Percentiles rank a stretch among this genome's conserved stretches.
Evolutionary conservation across 2,888 invertebrate genomes (phyloP).

Genomic region (Macropis europaea): DNA sequence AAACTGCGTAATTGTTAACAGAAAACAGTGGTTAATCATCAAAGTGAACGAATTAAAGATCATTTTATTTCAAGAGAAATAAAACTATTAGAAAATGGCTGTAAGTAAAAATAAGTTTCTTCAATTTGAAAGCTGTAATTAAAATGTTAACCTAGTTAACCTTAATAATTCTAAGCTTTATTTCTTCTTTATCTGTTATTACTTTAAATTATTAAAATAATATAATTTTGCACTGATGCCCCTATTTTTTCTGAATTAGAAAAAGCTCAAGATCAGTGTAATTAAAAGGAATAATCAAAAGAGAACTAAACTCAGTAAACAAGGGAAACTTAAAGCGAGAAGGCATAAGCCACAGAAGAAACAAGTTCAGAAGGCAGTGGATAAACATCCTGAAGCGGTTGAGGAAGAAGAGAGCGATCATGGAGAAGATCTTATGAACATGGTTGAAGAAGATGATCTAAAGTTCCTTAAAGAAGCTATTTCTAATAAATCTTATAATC

Average conservation of each 20-base stretch:
- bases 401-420: conserved; percentile 80
- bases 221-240: neutral
- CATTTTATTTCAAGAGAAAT: neutral
- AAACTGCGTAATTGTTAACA: neutral
- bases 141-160: conserved; percentile 17
- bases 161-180: neutral
- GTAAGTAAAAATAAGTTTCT: conserved; percentile 20
- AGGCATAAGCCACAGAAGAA: conserved; percentile 76
- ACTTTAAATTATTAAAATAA: neutral
- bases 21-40: neutral
- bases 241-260: conserved; percentile 80
- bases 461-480: conserved; percentile 80
- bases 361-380: conserved; percentile 63
- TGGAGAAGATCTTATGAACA: conserved; percentile 81
- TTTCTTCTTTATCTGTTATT: neutral
- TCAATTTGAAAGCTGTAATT: neutral
- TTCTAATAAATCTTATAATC: conserved; percentile 79
- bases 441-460: conserved; percentile 83
- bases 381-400: conserved; percentile 57
- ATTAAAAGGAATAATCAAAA: conserved; percentile 78
- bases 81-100: conserved; percentile 21
- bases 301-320: conserved; percentile 75
- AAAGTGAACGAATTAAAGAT: neutral
- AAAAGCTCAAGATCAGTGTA: conserved; percentile 78
- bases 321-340: conserved; percentile 76